phyloP scores from a whole-genome alignment of 2,888 invertebrate species.

The Thereva unica region DNA sequence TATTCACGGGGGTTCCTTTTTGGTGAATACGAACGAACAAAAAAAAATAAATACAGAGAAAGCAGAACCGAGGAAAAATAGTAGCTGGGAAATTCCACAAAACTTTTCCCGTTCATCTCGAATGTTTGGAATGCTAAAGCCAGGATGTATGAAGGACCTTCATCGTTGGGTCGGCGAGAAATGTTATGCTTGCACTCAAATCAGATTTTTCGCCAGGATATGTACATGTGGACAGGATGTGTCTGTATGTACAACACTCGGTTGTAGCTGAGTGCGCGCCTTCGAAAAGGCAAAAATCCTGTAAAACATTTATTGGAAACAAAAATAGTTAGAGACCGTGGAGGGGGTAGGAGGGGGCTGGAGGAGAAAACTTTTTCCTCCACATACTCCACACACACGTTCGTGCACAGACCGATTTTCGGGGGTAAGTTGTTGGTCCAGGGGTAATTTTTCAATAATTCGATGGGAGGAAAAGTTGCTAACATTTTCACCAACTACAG shows the following conservation, averaged over 20 bases:
- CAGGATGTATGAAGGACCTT: slow-evolving; percentile 27
- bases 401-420: neutral
- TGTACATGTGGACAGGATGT: neutral
- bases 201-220: neutral
- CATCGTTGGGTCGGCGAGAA: slow-evolving; percentile 1
- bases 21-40: neutral
- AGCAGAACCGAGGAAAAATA: neutral
- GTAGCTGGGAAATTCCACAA: slow-evolving; percentile 15
- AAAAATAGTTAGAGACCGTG: too few species aligned
- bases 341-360: too few species aligned
- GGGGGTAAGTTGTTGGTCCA: slow-evolving; percentile 9
- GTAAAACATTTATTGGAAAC: slow-evolving; percentile 31
- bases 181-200: slow-evolving; percentile 22
- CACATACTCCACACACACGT: neutral
- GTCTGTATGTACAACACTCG: slow-evolving; percentile 1
- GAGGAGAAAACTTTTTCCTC: slow-evolving; percentile 14
- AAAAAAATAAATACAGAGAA: too few species aligned
- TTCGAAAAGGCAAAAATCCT: slow-evolving; percentile 23
- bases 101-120: slow-evolving; percentile 32
- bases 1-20: slow-evolving; percentile 3
- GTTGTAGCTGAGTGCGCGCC: neutral
- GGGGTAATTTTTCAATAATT: slow-evolving; percentile 42
- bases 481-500: neutral
- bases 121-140: slow-evolving; percentile 24
- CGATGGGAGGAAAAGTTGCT: slow-evolving; percentile 29